Evolutionary conservation across 2,888 invertebrate genomes (phyloP).

Genomic region (Rhamphomyia laevipes): DNA sequence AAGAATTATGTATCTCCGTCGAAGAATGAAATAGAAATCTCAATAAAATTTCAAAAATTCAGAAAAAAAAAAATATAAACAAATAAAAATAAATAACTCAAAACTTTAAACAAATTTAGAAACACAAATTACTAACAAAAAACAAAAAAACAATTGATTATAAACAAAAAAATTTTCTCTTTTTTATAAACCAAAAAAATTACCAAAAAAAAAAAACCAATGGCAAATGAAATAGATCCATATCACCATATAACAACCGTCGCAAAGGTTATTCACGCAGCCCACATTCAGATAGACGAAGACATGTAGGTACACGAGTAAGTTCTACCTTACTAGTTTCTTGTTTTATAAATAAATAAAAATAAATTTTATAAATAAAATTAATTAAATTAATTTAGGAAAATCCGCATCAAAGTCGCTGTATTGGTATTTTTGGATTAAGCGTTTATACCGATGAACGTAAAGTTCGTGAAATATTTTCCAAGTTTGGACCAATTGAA

Average conservation of each 20-base stretch:
- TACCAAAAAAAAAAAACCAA: background rate
- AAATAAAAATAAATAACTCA: too few species aligned
- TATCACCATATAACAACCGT: slow-evolving; percentile 44
- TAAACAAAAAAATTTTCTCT: too few species aligned
- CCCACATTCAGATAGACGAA: slow-evolving; percentile 58
- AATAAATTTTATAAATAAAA: slow-evolving; percentile 48
- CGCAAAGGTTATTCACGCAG: slow-evolving; percentile 59
- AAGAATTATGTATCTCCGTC: too few species aligned
- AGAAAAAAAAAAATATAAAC: too few species aligned
- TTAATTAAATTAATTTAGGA: slow-evolving; percentile 20
- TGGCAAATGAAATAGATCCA: slow-evolving; percentile 25
- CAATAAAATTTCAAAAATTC: too few species aligned
- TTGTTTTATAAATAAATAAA: slow-evolving; percentile 1
- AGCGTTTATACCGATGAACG: slow-evolving; percentile 87
- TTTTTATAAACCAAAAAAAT: too few species aligned
- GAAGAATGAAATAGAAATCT: too few species aligned
- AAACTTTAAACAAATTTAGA: too few species aligned
- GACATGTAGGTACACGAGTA: slow-evolving; percentile 66
- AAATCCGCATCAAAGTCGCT: slow-evolving; percentile 69
- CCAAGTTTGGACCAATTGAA: slow-evolving; percentile 84
- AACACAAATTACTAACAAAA: too few species aligned
- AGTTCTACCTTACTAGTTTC: slow-evolving; percentile 15
- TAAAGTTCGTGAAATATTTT: slow-evolving; percentile 84
- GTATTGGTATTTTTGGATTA: slow-evolving; percentile 90
- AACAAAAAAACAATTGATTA: too few species aligned